These are phyloP conservation scores for Phrynocephalus vlangalii DNA, from an alignment of 2,797 vertebrate genomes.

Conservation along the genomic window DNA sequence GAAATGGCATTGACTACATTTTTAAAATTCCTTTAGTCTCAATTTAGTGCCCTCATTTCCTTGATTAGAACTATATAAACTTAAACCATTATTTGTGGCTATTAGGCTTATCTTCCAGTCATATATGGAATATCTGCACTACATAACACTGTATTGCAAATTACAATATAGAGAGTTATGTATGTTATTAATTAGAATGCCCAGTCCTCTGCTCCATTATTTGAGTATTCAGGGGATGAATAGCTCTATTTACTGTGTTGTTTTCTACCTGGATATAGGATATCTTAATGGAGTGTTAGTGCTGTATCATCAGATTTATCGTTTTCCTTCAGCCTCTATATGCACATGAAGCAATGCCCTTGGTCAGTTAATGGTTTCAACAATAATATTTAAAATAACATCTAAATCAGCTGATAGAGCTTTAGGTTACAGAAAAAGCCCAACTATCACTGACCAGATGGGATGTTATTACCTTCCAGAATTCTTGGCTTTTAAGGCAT, in stretches of 20 bases:
- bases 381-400: conserved; percentile 50
- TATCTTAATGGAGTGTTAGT: not conserved
- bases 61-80: not conserved
- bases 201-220: not conserved
- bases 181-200: not conserved
- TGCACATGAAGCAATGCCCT: conserved; percentile 20
- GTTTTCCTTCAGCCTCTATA: conserved; percentile 21
- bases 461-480: conserved; percentile 76
- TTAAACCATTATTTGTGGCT: not conserved
- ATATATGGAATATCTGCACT: not conserved
- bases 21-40: not conserved
- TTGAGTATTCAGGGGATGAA: not conserved
- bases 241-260: not conserved
- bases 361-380: conserved; percentile 40
- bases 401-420: conserved; percentile 67
- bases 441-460: conserved; percentile 77
- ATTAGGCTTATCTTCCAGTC: not conserved
- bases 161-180: not conserved
- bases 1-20: not conserved
- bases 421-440: conserved; percentile 73
- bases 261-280: no score
- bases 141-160: not conserved
- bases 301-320: not conserved
- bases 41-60: not conserved
- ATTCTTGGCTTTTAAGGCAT: conserved; percentile 76